phyloP scores from a whole-genome alignment of 1,140 invertebrate genomes.

The Leptinotarsa texana region DNA sequence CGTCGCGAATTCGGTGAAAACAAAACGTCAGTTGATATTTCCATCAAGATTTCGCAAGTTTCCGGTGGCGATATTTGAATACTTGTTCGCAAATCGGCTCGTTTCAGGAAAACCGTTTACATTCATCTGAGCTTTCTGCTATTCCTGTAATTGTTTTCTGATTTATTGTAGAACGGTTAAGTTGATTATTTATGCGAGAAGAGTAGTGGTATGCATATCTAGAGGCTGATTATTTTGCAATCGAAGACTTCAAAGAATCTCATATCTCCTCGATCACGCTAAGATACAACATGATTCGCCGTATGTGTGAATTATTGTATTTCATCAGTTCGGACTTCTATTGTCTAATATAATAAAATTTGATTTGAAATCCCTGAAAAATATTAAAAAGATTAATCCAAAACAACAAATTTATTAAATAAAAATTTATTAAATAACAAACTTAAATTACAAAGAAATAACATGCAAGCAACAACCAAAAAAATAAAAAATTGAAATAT shows the following conservation, averaged over 20 bases:
- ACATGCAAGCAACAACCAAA: too few species aligned
- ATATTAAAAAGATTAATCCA: too few species aligned
- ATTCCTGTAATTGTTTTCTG: slow-evolving; percentile 24
- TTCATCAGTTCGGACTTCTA: too few species aligned
- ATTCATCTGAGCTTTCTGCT: not conserved
- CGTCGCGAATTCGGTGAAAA: not conserved
- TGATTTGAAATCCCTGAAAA: too few species aligned
- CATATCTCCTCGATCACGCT: not conserved
- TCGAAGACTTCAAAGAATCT: slow-evolving; percentile 11
- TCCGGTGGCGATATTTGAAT: slow-evolving; percentile 5
- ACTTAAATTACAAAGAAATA: too few species aligned
- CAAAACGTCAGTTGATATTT: not conserved
- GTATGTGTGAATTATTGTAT: too few species aligned
- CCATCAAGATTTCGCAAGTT: not conserved
- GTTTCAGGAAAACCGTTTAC: slow-evolving; percentile 18
- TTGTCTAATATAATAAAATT: too few species aligned
- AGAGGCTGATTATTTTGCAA: slow-evolving; percentile 4
- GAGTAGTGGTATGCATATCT: slow-evolving; percentile 8
- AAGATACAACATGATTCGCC: not conserved
- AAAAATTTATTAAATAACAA: too few species aligned
- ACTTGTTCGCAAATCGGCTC: not conserved
- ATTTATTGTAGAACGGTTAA: slow-evolving; percentile 12
- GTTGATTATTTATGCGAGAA: slow-evolving; percentile 14
- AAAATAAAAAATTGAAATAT: too few species aligned
- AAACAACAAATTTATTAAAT: too few species aligned